A percentile compares a stretch with the other conserved stretches of the same genome.
Evolutionary conservation across 1,140 invertebrate genomes (phyloP).

Genomic region (Akabosia matsudoensis): DNA sequence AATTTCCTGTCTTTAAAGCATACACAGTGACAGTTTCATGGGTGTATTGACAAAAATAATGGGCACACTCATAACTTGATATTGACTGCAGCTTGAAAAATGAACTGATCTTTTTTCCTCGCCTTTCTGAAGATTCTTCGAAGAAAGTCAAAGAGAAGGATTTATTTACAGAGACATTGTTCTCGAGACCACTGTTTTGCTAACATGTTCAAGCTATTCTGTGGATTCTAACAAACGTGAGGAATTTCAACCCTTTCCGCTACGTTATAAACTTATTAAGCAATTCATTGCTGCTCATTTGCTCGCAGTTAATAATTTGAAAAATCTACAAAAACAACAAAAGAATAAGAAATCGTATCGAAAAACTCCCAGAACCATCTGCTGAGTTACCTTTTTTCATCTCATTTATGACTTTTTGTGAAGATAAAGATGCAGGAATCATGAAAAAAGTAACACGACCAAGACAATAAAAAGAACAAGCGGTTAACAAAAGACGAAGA

Average conservation of each 20-base stretch:
- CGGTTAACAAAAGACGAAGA: slow-evolving; percentile 9
- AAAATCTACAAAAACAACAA: not conserved
- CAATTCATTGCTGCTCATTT: not conserved
- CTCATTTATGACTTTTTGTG: not conserved
- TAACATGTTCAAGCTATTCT: not conserved
- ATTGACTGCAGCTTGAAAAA: not conserved
- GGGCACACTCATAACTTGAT: not conserved
- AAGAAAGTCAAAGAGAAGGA: not conserved
- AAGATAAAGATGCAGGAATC: not conserved
- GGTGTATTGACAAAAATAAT: not conserved
- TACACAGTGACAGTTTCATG: slow-evolving; percentile 11
- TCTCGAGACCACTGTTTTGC: not conserved
- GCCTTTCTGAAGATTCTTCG: not conserved
- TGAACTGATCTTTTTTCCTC: not conserved
- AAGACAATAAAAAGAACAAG: slow-evolving; percentile 12
- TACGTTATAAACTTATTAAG: slow-evolving; percentile 10
- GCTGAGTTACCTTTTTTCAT: not conserved
- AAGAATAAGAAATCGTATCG: not conserved
- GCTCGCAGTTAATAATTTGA: not conserved
- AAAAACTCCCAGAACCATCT: not conserved
- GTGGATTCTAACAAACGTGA: slow-evolving; percentile 15
- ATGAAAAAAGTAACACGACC: not conserved
- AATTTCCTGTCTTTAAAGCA: slow-evolving; percentile 14
- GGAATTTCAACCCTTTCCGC: slow-evolving; percentile 23
- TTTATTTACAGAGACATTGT: not conserved